Conservation (phyloP, 2,113 vertebrate genomes). For the Cololabis saira region DNA sequence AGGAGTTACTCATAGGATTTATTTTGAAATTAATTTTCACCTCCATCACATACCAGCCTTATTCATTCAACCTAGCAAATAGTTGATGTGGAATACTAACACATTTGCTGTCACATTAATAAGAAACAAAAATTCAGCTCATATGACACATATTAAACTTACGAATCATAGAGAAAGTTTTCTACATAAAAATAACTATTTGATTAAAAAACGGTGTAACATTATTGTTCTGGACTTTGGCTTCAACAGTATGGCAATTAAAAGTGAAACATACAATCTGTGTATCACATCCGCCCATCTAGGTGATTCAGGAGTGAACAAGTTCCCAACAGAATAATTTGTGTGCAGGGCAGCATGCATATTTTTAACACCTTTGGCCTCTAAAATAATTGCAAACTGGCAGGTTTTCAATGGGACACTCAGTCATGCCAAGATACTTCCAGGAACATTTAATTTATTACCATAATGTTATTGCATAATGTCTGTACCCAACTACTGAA, state of each 20-base stretch:
- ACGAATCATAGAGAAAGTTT: background rate
- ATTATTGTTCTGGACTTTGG: background rate
- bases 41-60: background rate
- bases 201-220: no score
- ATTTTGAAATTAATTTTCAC: constrained; percentile 23
- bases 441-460: background rate
- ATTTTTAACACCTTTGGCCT: constrained; percentile 30
- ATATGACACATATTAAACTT: no score
- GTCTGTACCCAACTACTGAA: no score
- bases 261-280: no score
- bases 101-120: constrained; percentile 4
- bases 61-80: background rate
- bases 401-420: constrained; percentile 29
- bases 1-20: constrained; percentile 28
- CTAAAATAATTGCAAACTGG: constrained; percentile 57
- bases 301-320: background rate
- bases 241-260: background rate
- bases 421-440: constrained; percentile 9
- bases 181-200: no score
- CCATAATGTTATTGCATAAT: background rate
- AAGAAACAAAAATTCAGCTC: background rate
- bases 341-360: constrained; percentile 11
- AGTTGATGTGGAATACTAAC: background rate
- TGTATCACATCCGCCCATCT: background rate
- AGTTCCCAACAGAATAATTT: background rate